These are phyloP conservation scores for Urocitellus parryii DNA, from an alignment of 2,113 vertebrate species.

Conservation along the genomic window DNA sequence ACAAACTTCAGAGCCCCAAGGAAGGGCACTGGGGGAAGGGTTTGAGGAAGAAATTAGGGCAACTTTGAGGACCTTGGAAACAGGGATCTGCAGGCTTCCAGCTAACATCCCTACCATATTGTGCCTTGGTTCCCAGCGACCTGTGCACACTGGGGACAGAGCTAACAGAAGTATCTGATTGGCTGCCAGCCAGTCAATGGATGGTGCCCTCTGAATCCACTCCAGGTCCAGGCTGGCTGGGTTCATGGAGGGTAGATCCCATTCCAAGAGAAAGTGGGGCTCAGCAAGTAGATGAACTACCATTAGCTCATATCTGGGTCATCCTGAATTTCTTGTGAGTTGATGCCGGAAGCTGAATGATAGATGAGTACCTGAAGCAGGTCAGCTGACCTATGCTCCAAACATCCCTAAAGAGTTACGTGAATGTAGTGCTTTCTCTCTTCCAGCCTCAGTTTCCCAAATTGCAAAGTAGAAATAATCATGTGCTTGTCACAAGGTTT, in stretches of 20 bases:
- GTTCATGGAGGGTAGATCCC: background rate
- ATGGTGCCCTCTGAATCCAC: background rate
- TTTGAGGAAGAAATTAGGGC: background rate
- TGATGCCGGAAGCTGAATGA: background rate
- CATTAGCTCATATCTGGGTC: background rate
- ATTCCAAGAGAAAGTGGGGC: background rate
- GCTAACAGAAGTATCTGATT: background rate
- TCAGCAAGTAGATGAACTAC: background rate
- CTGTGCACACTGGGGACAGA: background rate
- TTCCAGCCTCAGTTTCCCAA: conserved; percentile 45
- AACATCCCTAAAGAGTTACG: background rate
- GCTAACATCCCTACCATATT: background rate
- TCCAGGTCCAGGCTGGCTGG: background rate
- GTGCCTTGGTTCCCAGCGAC: background rate
- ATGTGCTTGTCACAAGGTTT: conserved; percentile 16
- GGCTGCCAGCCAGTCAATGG: background rate
- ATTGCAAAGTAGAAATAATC: conserved; percentile 11
- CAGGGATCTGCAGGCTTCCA: background rate
- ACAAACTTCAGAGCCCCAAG: no score
- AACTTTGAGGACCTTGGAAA: background rate
- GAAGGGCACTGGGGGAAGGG: rapidly evolving
- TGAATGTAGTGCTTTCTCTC: background rate
- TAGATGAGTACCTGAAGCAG: background rate
- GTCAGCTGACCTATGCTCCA: background rate
- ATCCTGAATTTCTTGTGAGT: background rate